These are phyloP conservation scores for Eutrigla gurnardus DNA, from an alignment of 2,797 vertebrate genomes.

Conservation along the genomic window DNA sequence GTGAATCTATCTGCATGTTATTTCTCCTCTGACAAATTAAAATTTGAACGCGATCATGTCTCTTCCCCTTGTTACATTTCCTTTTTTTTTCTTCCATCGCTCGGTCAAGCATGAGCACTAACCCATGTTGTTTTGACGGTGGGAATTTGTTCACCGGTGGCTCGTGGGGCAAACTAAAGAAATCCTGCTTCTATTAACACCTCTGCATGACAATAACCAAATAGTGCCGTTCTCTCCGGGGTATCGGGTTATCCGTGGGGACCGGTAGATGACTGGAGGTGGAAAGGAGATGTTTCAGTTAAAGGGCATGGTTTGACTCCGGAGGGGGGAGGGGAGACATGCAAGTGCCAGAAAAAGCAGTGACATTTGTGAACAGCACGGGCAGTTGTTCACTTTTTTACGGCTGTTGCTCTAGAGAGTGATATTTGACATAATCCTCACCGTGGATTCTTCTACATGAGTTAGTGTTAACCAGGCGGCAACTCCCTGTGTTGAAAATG, in stretches of 20 bases:
- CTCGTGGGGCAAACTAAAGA: slow-evolving; percentile 40
- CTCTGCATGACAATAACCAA: slow-evolving; percentile 68
- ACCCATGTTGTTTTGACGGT: slow-evolving; percentile 76
- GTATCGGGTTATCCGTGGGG: slow-evolving; percentile 26
- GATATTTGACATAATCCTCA: slow-evolving; percentile 38
- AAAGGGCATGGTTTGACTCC: slow-evolving; percentile 60
- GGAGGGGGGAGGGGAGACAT: background rate
- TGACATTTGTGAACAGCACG: slow-evolving; percentile 53
- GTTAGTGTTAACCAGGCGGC: slow-evolving; percentile 1
- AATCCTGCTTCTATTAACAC: slow-evolving; percentile 62
- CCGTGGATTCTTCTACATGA: background rate
- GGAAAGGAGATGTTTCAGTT: slow-evolving; percentile 36
- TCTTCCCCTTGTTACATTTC: background rate
- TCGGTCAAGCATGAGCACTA: slow-evolving; percentile 79
- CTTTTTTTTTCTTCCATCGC: slow-evolving; percentile 52
- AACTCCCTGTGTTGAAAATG: background rate
- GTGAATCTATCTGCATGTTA: slow-evolving; percentile 80
- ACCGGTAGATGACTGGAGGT: slow-evolving; percentile 31
- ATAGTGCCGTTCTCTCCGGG: background rate
- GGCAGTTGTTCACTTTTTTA: slow-evolving; percentile 39
- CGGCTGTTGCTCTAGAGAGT: slow-evolving; percentile 17
- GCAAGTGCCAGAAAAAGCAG: slow-evolving; percentile 33
- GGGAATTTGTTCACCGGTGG: slow-evolving; percentile 68
- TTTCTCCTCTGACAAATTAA: slow-evolving; percentile 56
- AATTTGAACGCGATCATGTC: slow-evolving; percentile 41